Conservation (phyloP, 2,797 vertebrate species). For the Eulemur rubriventer region DNA sequence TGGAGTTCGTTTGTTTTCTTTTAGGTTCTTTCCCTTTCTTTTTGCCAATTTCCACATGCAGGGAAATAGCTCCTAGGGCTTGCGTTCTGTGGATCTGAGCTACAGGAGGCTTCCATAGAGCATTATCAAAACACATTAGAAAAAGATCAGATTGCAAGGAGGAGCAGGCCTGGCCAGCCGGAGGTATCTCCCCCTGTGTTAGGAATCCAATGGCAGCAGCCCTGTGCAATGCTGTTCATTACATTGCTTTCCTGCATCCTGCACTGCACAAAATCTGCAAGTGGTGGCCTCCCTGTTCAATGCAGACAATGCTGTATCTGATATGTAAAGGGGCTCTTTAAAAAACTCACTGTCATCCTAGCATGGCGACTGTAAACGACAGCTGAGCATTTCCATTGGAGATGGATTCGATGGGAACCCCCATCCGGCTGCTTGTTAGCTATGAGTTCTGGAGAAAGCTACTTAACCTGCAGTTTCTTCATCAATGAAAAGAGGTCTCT, state of each 20-base stretch:
- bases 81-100: background rate
- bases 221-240: conserved; percentile 40
- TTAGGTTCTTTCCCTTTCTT: conserved; percentile 57
- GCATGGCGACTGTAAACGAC: fast-evolving
- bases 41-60: conserved; percentile 68
- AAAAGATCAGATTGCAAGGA: conserved; percentile 72
- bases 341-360: background rate
- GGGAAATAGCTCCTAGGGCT: conserved; percentile 67
- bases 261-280: background rate
- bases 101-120: conserved; percentile 63
- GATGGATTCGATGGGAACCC: fast-evolving
- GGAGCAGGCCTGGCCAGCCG: conserved; percentile 48
- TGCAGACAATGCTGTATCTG: fast-evolving
- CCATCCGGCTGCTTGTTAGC: background rate
- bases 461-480: background rate
- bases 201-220: conserved; percentile 74
- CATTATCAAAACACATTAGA: conserved; percentile 75
- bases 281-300: background rate
- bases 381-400: background rate
- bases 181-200: conserved; percentile 68
- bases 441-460: background rate
- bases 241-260: background rate
- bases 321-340: background rate
- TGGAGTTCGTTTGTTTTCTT: conserved; percentile 56
- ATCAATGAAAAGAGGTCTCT: background rate